Evolutionary conservation across 2,888 invertebrate genomes (phyloP).

Genomic region (Polietes domitor): DNA sequence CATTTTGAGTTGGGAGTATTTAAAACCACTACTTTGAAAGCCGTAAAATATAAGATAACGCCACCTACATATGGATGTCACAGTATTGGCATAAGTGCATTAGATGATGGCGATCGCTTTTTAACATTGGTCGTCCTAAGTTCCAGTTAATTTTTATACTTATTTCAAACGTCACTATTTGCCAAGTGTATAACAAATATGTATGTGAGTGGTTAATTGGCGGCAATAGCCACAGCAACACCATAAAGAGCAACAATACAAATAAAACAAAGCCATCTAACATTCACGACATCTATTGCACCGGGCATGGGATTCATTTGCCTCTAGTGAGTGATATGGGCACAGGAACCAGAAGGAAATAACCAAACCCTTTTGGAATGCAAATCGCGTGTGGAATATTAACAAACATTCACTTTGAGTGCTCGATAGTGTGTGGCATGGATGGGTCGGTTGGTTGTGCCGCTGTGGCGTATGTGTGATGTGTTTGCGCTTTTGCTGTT

Average conservation of each 20-base stretch:
- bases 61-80: too few relatives aligned
- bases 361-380: conserved; percentile 45
- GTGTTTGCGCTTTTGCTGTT: conserved; percentile 34
- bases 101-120: too few relatives aligned
- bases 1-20: too few relatives aligned
- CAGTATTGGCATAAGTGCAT: too few relatives aligned
- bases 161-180: conserved; percentile 56
- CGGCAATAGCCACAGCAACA: conserved; percentile 58
- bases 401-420: conserved; percentile 32
- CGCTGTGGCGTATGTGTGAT: not conserved
- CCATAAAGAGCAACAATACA: conserved; percentile 34
- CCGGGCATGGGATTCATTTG: not conserved
- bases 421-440: too few relatives aligned
- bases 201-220: conserved; percentile 67
- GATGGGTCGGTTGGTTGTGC: not conserved
- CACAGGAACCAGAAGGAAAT: conserved; percentile 26
- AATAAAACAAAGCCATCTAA: not conserved
- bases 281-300: not conserved
- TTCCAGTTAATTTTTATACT: too few relatives aligned
- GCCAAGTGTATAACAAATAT: conserved; percentile 67
- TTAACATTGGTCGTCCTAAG: too few relatives aligned
- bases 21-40: too few relatives aligned
- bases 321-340: not conserved
- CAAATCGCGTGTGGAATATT: conserved; percentile 65
- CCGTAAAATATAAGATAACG: too few relatives aligned